Evolutionary conservation across 1,140 invertebrate species (phyloP), one percentile per base, ranked within the genome.

Genomic region (Zeugodacus cucurbitae): DNA sequence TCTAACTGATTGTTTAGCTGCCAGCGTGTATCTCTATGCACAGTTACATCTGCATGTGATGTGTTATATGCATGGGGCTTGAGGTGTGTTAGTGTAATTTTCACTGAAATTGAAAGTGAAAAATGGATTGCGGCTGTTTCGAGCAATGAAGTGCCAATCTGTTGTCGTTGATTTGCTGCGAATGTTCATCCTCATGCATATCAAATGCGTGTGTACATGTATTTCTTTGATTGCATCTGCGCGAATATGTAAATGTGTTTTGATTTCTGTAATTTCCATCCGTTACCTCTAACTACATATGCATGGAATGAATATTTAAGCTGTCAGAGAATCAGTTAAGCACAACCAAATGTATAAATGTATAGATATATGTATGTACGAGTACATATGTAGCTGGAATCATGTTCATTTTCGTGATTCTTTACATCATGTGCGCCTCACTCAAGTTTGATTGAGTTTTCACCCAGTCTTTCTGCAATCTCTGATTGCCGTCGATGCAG

Each of bases 91-190:
- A 17, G 29, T 67, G 64, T 67, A 74, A 74, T 41, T 74, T 74
- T 74, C 70, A 14, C 37, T 74, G 70, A 74, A 74, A 74, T 74
- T 74, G 70, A 74, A 74, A 74, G 70, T 74, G 37, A 74, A 74
- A 74, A 74, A 74, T 74, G 70, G 34, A 17, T 29, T 74, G 70
- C 17, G 37, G 70, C 70, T 74, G 34, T 74, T 74, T n/a, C 34
- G 37, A 2, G 17, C 70, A 74, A 74, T 74, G 70, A 41, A 41
- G 70, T 74, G 70, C 37, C 70, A 74, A 41, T 74, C 70, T 74
- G 70, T 74, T 17, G 64, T 44, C 70, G 37, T 74, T 41, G 70
- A 74, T 74, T 74, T 74, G 32, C 70, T 74, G 20, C 37, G 37
- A 22, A 44, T 41, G 37, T 6, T 74, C 70, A 37, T 41, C 14